phyloP scores from a whole-genome alignment of 2,113 vertebrate genomes.

The Odontesthes bonariensis region DNA sequence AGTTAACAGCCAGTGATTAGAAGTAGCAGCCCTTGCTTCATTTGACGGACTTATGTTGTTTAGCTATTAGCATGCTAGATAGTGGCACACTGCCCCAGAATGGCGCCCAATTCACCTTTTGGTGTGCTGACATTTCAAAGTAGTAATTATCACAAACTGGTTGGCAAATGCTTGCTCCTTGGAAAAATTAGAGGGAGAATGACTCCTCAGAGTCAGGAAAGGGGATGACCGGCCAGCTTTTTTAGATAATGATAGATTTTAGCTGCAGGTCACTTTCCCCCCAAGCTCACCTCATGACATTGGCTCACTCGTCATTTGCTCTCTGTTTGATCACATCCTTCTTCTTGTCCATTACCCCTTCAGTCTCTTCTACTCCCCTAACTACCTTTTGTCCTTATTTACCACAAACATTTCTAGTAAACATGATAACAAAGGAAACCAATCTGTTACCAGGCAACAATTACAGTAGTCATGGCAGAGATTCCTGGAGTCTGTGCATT shows the following conservation, averaged over 20 bases:
- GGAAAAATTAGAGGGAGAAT: conserved; percentile 60
- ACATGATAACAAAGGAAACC: conserved; percentile 70
- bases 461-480: conserved; percentile 49
- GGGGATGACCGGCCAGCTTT: conserved; percentile 52
- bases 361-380: conserved; percentile 8
- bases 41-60: conserved; percentile 58
- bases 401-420: conserved; percentile 72
- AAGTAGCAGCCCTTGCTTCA: conserved; percentile 10
- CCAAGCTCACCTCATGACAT: conserved; percentile 48
- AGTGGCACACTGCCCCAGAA: conserved; percentile 59
- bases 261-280: conserved; percentile 47
- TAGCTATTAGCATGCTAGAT: conserved; percentile 67
- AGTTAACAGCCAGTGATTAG: conserved; percentile 51
- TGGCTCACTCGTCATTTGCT: conserved; percentile 14
- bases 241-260: conserved; percentile 76
- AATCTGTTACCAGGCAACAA: conserved; percentile 71
- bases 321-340: conserved; percentile 19
- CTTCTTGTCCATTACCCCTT: conserved; percentile 20
- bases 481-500: conserved; percentile 9
- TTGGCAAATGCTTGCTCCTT: conserved; percentile 62
- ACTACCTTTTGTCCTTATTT: conserved; percentile 54
- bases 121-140: conserved; percentile 70
- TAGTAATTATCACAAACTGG: conserved; percentile 71
- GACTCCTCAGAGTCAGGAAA: conserved; percentile 57
- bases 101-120: conserved; percentile 27